These are phyloP conservation scores for Rana temporaria DNA, from an alignment of 2,113 vertebrate genomes.

Conservation along the genomic window DNA sequence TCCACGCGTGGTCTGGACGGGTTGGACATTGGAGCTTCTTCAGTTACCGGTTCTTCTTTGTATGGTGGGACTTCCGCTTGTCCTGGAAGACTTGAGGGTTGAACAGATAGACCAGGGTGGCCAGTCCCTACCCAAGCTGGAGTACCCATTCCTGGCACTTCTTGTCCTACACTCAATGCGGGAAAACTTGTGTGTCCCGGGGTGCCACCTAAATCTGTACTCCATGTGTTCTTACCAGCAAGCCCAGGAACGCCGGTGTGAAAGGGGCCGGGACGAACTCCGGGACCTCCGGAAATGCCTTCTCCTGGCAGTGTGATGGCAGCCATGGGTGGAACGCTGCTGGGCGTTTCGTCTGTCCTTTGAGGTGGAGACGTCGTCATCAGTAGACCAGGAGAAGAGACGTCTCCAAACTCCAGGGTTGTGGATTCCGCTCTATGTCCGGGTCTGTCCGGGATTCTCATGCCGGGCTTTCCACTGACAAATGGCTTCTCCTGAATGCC, in stretches of 20 bases:
- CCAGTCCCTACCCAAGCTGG: neutral
- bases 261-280: slow-evolving; percentile 61
- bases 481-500: slow-evolving; percentile 9
- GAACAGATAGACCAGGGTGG: neutral
- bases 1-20: neutral
- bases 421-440: neutral
- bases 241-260: slow-evolving; percentile 64
- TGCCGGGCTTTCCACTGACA: slow-evolving; percentile 30
- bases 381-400: slow-evolving; percentile 64
- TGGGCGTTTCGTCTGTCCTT: slow-evolving; percentile 58
- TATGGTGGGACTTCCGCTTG: neutral
- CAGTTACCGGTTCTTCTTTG: neutral
- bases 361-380: slow-evolving; percentile 65
- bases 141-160: neutral
- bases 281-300: slow-evolving; percentile 53
- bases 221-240: slow-evolving; percentile 41
- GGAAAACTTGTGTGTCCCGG: slow-evolving; percentile 3
- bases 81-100: neutral
- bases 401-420: slow-evolving; percentile 44
- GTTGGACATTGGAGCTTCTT: slow-evolving; percentile 1
- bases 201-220: neutral
- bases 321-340: slow-evolving; percentile 33
- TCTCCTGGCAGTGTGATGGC: neutral
- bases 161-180: slow-evolving; percentile 4
- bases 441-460: slow-evolving; percentile 16